Evolutionary conservation across 2,888 invertebrate species (phyloP).

Genomic region (Ormyrus thymus): DNA sequence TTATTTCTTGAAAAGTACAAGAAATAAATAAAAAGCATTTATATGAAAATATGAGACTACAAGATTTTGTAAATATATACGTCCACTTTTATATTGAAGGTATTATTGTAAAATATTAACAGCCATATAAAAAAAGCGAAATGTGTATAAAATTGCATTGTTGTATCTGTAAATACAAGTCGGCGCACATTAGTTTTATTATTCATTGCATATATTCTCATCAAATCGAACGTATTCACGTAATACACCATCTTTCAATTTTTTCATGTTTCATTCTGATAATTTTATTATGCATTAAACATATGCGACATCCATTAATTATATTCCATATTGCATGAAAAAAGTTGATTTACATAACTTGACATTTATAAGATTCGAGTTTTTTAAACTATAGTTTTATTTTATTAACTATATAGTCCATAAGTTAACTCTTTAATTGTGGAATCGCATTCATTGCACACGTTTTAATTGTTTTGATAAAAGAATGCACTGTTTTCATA

Average conservation of each 20-base stretch:
- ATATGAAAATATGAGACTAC: not conserved
- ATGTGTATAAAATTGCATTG: slow-evolving; percentile 4
- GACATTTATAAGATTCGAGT: not conserved
- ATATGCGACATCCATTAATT: slow-evolving; percentile 18
- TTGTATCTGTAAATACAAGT: slow-evolving; percentile 30
- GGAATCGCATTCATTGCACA: not conserved
- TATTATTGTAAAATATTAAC: slow-evolving; percentile 30
- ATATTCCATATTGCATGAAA: slow-evolving; percentile 7
- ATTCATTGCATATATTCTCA: slow-evolving; percentile 24
- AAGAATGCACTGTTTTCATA: not conserved
- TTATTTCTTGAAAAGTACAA: not conserved
- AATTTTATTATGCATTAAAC: slow-evolving; percentile 23
- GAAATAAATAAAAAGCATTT: not conserved
- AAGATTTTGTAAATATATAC: slow-evolving; percentile 27
- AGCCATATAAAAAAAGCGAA: not conserved
- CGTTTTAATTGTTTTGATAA: not conserved
- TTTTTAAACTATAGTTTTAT: not conserved
- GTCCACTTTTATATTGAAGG: not conserved
- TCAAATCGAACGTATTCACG: not conserved
- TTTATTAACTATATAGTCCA: no score
- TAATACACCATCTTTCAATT: slow-evolving; percentile 5
- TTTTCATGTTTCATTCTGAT: slow-evolving; percentile 10
- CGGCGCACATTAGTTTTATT: slow-evolving; percentile 26
- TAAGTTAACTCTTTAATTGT: not conserved
- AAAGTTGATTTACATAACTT: not conserved